Conservation (phyloP, 1,140 invertebrate species). For the Zaprionus africanus region DNA sequence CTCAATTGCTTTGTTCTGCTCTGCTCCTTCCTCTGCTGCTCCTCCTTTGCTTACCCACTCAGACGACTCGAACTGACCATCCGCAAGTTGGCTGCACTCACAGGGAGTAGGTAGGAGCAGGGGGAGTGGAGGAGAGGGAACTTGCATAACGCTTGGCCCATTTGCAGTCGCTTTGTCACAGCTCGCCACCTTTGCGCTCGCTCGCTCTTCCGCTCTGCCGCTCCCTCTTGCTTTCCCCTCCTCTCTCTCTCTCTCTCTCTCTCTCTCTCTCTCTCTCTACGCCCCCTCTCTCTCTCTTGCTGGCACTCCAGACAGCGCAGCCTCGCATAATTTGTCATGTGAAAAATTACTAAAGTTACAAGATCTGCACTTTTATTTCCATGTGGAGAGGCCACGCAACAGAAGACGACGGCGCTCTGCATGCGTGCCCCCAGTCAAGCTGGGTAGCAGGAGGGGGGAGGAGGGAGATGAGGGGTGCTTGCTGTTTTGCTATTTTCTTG, state of each 20-base stretch:
- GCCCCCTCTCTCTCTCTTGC: neutral
- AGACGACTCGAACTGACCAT: slow-evolving; percentile 27
- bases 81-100: slow-evolving; percentile 7
- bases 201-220: slow-evolving; percentile 3
- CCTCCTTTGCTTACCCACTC: neutral
- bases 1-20: neutral
- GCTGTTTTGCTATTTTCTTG: slow-evolving; percentile 78
- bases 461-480: slow-evolving; percentile 10
- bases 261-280: neutral
- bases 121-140: neutral
- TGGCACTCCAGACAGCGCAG: slow-evolving; percentile 33
- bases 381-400: slow-evolving; percentile 78
- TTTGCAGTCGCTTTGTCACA: slow-evolving; percentile 52
- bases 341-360: slow-evolving; percentile 84
- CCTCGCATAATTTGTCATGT: slow-evolving; percentile 84
- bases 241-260: neutral
- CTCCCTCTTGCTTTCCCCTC: neutral
- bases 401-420: slow-evolving; percentile 46
- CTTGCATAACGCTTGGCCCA: slow-evolving; percentile 48
- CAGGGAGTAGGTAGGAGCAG: neutral
- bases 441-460: neutral
- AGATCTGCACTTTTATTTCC: slow-evolving; percentile 82
- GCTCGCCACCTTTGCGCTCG: slow-evolving; percentile 53
- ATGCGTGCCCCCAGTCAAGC: slow-evolving; percentile 53
- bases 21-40: neutral